Conservation (phyloP, 2,113 vertebrate genomes). For the Rhagologus leucostigma region DNA sequence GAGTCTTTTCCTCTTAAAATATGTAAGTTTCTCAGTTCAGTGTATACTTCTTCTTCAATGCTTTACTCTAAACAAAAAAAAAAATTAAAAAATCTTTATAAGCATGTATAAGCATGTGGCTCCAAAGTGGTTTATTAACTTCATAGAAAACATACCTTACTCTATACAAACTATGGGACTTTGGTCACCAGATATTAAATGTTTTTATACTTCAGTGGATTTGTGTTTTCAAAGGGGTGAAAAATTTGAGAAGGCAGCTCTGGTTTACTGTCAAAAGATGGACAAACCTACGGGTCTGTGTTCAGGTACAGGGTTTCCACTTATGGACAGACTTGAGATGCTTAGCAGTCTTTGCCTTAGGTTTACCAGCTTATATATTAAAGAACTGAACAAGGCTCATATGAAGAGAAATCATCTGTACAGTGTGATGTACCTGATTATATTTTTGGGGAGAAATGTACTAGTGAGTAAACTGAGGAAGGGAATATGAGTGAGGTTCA, state of each 20-base stretch:
- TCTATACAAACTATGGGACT: background rate
- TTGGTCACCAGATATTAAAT: background rate
- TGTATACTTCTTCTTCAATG: background rate
- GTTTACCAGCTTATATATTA: background rate
- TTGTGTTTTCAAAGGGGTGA: background rate
- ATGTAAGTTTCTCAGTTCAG: background rate
- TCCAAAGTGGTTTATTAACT: background rate
- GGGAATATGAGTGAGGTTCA: background rate
- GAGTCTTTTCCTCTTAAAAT: background rate
- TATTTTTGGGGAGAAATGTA: background rate
- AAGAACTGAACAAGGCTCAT: background rate
- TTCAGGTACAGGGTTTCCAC: background rate
- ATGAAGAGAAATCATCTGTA: background rate
- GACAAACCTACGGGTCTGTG: background rate
- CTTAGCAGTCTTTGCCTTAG: background rate
- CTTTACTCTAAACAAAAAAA: background rate
- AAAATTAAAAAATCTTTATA: background rate
- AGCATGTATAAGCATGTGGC: background rate
- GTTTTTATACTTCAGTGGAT: background rate
- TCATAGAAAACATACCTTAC: background rate
- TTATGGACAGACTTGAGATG: background rate
- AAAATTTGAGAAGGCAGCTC: background rate
- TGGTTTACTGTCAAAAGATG: background rate
- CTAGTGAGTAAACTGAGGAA: background rate
- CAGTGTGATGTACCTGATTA: background rate